A percentile compares a stretch with the other conserved stretches of the same genome.
Conservation (phyloP, 2,888 invertebrate genomes). For the Notodonta dromedarius region DNA sequence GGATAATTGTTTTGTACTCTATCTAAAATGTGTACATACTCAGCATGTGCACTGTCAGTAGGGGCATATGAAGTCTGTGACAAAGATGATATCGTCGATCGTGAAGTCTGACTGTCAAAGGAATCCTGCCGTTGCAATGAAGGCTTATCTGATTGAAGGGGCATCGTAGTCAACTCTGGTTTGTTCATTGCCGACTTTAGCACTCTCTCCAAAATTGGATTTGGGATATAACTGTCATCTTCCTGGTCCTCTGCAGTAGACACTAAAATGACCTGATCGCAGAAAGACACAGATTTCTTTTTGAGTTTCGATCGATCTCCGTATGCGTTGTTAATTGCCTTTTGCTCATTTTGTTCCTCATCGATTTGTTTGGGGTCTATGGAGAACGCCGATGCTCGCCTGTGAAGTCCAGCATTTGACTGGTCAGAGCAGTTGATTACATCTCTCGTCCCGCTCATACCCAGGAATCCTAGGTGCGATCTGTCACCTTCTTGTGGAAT, state of each 20-base stretch:
- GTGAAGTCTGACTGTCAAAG: conserved; percentile 79
- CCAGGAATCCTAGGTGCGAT: conserved; percentile 71
- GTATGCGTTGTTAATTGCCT: conserved; percentile 63
- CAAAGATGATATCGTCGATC: conserved; percentile 78
- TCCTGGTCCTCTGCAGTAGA: conserved; percentile 97
- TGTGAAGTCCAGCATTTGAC: conserved; percentile 62
- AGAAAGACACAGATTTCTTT: conserved; percentile 97
- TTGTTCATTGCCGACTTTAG: conserved; percentile 92
- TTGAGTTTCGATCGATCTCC: conserved; percentile 86
- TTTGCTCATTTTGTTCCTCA: conserved; percentile 68
- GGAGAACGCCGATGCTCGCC: conserved; percentile 73
- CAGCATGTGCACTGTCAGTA: conserved; percentile 63
- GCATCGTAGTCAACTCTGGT: conserved; percentile 85
- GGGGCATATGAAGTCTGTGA: conserved; percentile 72
- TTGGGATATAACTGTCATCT: conserved; percentile 95
- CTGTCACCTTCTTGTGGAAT: conserved; percentile 60
- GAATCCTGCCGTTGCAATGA: conserved; percentile 79
- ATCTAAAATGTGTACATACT: conserved; percentile 53
- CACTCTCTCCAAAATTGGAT: conserved; percentile 94
- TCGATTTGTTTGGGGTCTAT: conserved; percentile 75
- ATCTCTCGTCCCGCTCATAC: conserved; percentile 75
- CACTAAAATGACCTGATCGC: conserved; percentile 96
- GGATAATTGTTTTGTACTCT: conserved; percentile 68
- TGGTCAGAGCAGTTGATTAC: conserved; percentile 74
- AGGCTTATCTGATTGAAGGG: conserved; percentile 76